Base-by-base conservation (phyloP, 2,797 vertebrate species). In the Gallinago nigripennis region DNA sequence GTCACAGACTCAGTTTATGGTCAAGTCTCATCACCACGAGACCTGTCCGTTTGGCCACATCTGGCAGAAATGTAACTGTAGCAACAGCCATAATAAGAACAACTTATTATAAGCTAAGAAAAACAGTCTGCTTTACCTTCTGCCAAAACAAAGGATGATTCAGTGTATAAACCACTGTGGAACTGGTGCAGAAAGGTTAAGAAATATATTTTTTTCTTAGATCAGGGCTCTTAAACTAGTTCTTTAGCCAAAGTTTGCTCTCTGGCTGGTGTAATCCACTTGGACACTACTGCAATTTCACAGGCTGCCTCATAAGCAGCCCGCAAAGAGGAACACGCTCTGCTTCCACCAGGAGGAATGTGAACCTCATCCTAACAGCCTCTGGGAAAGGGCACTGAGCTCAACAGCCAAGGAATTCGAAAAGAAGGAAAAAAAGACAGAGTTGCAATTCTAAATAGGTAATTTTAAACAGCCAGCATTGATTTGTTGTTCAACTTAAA, bases 81-180 rank as follows among this genome's bases (percentile, higher is more conserved):
- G 70, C 30, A 18, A 81, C 51, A 79, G 53, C 45, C 45, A 23
- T 35, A 12, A 48, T 54, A 25, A 90, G 48, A 63, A 39, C 7
- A 77, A 82, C 27, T 85, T 46, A 46, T 21, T 58, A n/a, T 28
- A 77, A 63, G 39, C n/a, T 16, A 33, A 35, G 80, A 80, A 63
- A 48, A 89, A 84, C 16, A 53, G 16, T 25, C 19, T 80, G 48
- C 86, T 97, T 98, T 98, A 99, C 99, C 99, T 98, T 99, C 99
- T 95, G 99, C 99, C 95, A 99, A 97, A 54, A 99, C 99, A 95
- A 99, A 99, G 97, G 99, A 99, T 3, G 98, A 99, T 72, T 99
- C 99, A 27, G 99, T 99, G 88, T 99, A 99, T 21, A 99, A 97
- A n/a, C 99, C 99, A 57, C 98, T 99, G 89, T 99, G 99, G 96